These are phyloP conservation scores for Mactra quadrangularis DNA, from an alignment of 1,140 invertebrate species.

Conservation along the genomic window DNA sequence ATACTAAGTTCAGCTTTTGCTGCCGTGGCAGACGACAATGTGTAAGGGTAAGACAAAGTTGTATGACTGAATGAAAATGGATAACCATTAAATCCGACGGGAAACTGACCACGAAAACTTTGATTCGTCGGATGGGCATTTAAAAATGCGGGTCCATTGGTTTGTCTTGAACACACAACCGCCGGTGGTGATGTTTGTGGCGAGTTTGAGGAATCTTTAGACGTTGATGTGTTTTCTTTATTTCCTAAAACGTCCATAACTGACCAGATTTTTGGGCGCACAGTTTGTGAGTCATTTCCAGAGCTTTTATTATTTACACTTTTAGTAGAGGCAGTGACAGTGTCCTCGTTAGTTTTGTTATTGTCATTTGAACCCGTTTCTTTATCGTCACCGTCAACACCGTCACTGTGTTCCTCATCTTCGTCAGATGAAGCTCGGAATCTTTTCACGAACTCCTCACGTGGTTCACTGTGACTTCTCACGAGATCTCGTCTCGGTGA, in stretches of 20 bases:
- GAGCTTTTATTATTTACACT: constrained; percentile 9
- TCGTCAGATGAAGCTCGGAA: background rate
- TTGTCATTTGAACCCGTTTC: constrained; percentile 1
- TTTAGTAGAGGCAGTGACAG: background rate
- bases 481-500: too few relatives aligned
- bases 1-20: constrained; percentile 65
- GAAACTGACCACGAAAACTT: constrained; percentile 34
- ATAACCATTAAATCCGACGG: constrained; percentile 57
- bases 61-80: constrained; percentile 73
- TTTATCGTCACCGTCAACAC: background rate
- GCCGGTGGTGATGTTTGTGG: constrained; percentile 44
- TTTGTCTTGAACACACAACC: constrained; percentile 53
- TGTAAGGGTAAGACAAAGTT: constrained; percentile 76
- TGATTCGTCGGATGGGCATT: constrained; percentile 45
- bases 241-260: constrained; percentile 57
- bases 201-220: constrained; percentile 31
- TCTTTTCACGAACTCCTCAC: background rate
- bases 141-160: constrained; percentile 50
- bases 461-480: too few relatives aligned
- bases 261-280: constrained; percentile 58
- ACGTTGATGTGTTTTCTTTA: constrained; percentile 27
- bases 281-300: constrained; percentile 14
- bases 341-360: background rate
- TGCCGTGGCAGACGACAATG: constrained; percentile 67
- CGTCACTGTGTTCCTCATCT: background rate